Conservation (phyloP, 1,140 invertebrate species). For the Drosophila santomea region DNA sequence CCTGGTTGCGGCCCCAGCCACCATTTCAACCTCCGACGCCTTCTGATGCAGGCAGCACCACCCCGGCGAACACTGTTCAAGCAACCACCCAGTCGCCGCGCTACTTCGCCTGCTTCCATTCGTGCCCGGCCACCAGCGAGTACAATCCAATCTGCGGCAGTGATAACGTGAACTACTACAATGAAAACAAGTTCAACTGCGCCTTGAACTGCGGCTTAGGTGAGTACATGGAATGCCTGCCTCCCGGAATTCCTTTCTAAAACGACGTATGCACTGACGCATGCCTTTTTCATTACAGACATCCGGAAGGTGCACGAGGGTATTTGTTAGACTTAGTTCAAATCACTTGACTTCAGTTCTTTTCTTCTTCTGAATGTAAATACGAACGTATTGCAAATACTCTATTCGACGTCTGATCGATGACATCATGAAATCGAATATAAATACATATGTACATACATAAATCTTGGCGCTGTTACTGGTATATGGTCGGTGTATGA, state of each 20-base stretch:
- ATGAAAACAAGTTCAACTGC: slow-evolving; percentile 87
- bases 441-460: slow-evolving; percentile 5
- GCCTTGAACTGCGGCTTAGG: slow-evolving; percentile 86
- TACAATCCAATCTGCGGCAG: slow-evolving; percentile 91
- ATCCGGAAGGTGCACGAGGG: slow-evolving; percentile 12
- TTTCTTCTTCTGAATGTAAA: too few species aligned
- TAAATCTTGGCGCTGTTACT: neutral
- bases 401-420: slow-evolving; percentile 3
- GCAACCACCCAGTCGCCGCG: slow-evolving; percentile 52
- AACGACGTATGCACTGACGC: too few species aligned
- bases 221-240: neutral
- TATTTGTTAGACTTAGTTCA: slow-evolving; percentile 6
- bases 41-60: slow-evolving; percentile 1
- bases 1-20: slow-evolving; percentile 7
- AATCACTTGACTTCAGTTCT: too few species aligned
- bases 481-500: slow-evolving; percentile 1
- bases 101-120: slow-evolving; percentile 56
- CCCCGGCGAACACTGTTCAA: slow-evolving; percentile 32
- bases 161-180: slow-evolving; percentile 88
- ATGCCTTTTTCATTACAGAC: slow-evolving; percentile 1
- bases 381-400: neutral
- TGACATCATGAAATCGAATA: slow-evolving; percentile 22
- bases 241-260: too few species aligned
- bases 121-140: slow-evolving; percentile 85
- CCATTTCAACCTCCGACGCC: neutral